A percentile compares a stretch with the other conserved stretches of the same genome.
Conservation (phyloP, 2,113 vertebrate species). For the Irena cyanogastra region DNA sequence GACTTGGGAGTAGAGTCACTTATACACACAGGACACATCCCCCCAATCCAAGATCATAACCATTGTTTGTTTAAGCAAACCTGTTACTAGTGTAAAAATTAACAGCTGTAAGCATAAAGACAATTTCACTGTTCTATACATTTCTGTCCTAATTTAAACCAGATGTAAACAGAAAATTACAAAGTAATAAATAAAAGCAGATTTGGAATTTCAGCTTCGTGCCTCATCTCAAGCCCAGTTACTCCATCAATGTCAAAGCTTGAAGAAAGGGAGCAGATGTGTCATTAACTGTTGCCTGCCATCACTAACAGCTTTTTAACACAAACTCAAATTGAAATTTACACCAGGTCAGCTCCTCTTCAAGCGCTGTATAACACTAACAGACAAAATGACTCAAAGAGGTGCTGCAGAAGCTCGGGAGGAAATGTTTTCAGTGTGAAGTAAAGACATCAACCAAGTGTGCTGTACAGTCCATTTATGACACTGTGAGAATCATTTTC, state of each 20-base stretch:
- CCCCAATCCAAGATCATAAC: neutral
- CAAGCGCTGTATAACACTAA: neutral
- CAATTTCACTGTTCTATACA: neutral
- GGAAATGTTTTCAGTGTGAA: slow-evolving; percentile 30
- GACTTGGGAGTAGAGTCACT: neutral
- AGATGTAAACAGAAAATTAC: slow-evolving; percentile 37
- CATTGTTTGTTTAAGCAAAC: neutral
- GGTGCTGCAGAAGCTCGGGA: neutral
- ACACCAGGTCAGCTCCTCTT: neutral
- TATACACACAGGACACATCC: neutral
- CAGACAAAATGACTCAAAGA: neutral
- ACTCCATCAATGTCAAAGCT: slow-evolving; percentile 28
- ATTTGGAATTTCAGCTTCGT: neutral
- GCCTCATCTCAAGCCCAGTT: slow-evolving; percentile 14
- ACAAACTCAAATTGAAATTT: neutral
- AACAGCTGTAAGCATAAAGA: neutral
- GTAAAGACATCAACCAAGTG: neutral
- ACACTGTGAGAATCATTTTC: slow-evolving; percentile 19
- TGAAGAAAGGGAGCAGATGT: slow-evolving; percentile 22
- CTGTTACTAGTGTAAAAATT: neutral
- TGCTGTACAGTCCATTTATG: neutral
- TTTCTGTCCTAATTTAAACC: slow-evolving; percentile 30
- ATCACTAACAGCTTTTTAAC: neutral
- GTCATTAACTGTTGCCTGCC: slow-evolving; percentile 46
- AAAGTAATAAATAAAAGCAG: neutral